Evolutionary conservation across 2,797 vertebrate genomes (phyloP), one percentile per base, ranked within the genome.

Genomic region (Pteropus rufus): DNA sequence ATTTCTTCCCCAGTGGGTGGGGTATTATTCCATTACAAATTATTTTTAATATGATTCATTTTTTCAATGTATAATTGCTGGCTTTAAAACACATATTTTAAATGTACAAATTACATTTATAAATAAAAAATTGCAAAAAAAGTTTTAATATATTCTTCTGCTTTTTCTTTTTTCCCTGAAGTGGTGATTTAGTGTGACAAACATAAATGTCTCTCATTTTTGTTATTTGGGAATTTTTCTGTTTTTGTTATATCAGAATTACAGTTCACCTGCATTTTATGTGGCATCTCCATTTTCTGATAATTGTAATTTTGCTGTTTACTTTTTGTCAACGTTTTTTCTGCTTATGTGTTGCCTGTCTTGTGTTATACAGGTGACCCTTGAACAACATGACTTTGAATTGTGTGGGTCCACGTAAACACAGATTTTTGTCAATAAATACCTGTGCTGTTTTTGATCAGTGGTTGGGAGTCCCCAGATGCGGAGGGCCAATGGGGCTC

Each of bases 201-300:
- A 26, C 52, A 91, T 93, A 75, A 36, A 52, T 75, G 6, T 76
- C n/a, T 86, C 62, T 94, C 83, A 70, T 83, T 86, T 95, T 92
- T 54, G 11, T 81, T 70, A 80, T 83, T 89, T 75, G 21, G 11
- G 6, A n/a, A 70, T 89, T 65, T 87, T 96, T 92, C 67, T 80
- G 31, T 92, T 97, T 89, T 83, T 64, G 18, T 70, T 31, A 72
- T 4, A 46, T 80, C 31, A n/a, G 79, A 94, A 91, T 94, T 93
- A 86, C 24, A 95, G 18, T 34, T 58, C 29, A 85, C 15, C 54
- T 62, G 10, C 62, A 92, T 87, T 44, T 93, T 34, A 90, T 1
- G 29, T 21, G 58, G 31, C 26, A 26, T 89, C 72, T 87, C 15
- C 31, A 11, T 82, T 77, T 97, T 56, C 62, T 54, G 26, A 34